These are phyloP conservation scores for Syritta pipiens DNA, from an alignment of 2,888 invertebrate genomes.

Conservation along the genomic window DNA sequence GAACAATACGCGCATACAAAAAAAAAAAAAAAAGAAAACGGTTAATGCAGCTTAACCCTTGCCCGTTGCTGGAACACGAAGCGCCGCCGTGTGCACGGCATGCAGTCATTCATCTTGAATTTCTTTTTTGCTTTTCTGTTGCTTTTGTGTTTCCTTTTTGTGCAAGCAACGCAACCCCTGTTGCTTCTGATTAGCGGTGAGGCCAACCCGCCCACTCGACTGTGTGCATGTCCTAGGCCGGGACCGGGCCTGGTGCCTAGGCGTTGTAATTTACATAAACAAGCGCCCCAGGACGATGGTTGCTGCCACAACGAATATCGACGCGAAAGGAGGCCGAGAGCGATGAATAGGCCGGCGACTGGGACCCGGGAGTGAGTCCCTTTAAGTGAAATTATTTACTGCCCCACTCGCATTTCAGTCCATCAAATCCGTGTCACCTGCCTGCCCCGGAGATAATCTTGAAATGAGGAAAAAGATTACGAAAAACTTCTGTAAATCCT, in stretches of 20 bases:
- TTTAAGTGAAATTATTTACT: conserved; percentile 51
- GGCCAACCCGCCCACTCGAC: conserved; percentile 13
- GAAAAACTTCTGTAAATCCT: conserved; percentile 40
- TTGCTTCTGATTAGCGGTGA: conserved; percentile 55
- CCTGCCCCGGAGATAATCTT: conserved; percentile 40
- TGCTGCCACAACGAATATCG: neutral
- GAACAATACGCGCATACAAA: conserved; percentile 17
- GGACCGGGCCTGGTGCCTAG: too few relatives aligned
- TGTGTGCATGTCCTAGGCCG: conserved; percentile 25
- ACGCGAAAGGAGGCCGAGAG: neutral
- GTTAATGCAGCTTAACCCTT: conserved; percentile 40
- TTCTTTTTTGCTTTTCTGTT: too few relatives aligned
- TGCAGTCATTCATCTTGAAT: conserved; percentile 43
- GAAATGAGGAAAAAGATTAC: conserved; percentile 53
- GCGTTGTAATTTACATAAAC: conserved; percentile 54
- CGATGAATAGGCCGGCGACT: neutral
- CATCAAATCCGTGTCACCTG: conserved; percentile 56
- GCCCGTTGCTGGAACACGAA: neutral
- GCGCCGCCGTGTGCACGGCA: conserved; percentile 28
- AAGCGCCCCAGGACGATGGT: conserved; percentile 14
- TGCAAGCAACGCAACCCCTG: conserved; percentile 31
- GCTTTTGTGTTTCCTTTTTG: neutral
- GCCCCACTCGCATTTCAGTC: conserved; percentile 25
- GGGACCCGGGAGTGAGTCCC: neutral
- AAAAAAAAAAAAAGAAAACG: too few relatives aligned